Evolutionary conservation across 2,113 vertebrate species (phyloP).

Genomic region (Poecile atricapillus): DNA sequence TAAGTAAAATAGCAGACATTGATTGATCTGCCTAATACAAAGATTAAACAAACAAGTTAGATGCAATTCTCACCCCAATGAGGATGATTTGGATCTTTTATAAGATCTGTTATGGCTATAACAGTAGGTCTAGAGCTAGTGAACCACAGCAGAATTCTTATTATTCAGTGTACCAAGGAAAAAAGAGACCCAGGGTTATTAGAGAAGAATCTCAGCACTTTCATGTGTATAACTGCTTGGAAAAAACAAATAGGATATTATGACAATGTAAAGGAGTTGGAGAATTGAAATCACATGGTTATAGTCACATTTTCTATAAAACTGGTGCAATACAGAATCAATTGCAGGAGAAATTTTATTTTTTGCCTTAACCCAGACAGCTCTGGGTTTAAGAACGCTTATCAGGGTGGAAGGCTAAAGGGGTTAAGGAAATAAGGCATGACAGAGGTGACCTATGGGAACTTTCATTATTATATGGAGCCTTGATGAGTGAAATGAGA

Average conservation of each 20-base stretch:
- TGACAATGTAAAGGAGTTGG: neutral
- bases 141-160: neutral
- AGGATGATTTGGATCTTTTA: constrained; percentile 8
- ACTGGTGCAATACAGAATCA: neutral
- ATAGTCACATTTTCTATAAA: neutral
- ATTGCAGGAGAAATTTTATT: neutral
- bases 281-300: neutral
- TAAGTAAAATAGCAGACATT: neutral
- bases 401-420: neutral
- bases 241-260: neutral
- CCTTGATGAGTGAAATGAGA: constrained; percentile 57
- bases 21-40: neutral
- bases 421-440: constrained; percentile 29
- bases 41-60: neutral
- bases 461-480: constrained; percentile 33
- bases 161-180: neutral
- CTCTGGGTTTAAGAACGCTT: neutral
- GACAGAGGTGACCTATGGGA: constrained; percentile 19
- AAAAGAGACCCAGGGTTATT: neutral
- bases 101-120: neutral
- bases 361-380: constrained; percentile 2
- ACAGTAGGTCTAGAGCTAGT: neutral
- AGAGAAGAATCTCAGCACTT: neutral
- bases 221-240: neutral
- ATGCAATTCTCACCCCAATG: neutral